Conservation (phyloP, 2,113 vertebrate species). For the Lichenostomus cassidix region DNA sequence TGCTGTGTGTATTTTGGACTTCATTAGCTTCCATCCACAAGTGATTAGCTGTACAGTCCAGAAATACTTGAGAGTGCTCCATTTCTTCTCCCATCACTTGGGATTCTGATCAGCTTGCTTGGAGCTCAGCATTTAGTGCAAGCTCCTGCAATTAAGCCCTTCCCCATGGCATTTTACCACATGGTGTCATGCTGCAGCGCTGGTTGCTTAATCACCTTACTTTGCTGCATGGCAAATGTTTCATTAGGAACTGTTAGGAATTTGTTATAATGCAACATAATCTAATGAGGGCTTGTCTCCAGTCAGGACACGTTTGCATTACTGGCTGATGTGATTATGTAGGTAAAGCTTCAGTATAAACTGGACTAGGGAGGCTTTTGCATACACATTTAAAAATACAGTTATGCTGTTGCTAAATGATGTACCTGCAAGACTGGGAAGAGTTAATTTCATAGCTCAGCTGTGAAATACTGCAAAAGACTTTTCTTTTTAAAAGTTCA, state of each 20-base stretch:
- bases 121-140: neutral
- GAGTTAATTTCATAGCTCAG: neutral
- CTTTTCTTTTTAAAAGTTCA: neutral
- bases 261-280: neutral
- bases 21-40: neutral
- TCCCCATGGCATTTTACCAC: slow-evolving; percentile 16
- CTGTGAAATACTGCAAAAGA: neutral
- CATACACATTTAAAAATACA: neutral
- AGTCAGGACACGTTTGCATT: neutral
- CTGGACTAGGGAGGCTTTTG: neutral
- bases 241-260: slow-evolving; percentile 19
- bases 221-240: slow-evolving; percentile 36
- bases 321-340: neutral
- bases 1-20: slow-evolving; percentile 17
- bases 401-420: neutral
- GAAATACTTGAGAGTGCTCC: neutral
- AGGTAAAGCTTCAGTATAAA: neutral
- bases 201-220: slow-evolving; percentile 10
- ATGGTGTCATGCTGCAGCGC: neutral
- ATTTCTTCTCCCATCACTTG: slow-evolving; percentile 8
- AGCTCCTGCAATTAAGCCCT: slow-evolving; percentile 37
- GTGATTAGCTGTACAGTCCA: slow-evolving; percentile 25
- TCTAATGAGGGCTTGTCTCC: slow-evolving; percentile 11
- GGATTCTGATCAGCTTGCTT: neutral
- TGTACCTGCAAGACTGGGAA: neutral